Conservation (phyloP, 2,113 vertebrate genomes). For the Columbina picui region DNA sequence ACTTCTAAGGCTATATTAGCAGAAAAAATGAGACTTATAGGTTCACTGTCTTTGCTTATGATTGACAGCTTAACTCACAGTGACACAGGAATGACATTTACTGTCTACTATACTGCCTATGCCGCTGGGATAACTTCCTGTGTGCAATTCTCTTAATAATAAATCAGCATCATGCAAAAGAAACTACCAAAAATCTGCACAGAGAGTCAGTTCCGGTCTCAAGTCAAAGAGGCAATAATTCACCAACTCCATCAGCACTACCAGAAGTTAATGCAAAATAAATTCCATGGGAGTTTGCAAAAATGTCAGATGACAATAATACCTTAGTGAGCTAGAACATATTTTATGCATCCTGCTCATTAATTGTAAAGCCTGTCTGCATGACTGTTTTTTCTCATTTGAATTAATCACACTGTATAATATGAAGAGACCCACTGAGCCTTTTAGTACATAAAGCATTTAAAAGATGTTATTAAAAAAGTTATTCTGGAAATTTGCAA, state of each 20-base stretch:
- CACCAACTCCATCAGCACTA: not conserved
- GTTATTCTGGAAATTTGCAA: conserved; percentile 16
- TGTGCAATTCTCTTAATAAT: not conserved
- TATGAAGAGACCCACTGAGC: not conserved
- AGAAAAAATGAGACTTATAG: not conserved
- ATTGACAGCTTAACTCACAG: not conserved
- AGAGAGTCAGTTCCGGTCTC: not conserved
- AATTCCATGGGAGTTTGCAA: conserved; percentile 30
- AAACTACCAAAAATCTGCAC: not conserved
- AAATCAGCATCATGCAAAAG: not conserved
- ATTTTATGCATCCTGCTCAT: conserved; percentile 49
- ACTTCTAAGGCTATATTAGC: not conserved
- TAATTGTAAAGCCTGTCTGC: conserved; percentile 49
- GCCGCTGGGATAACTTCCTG: not conserved
- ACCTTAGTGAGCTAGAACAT: conserved; percentile 12
- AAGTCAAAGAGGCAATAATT: not conserved
- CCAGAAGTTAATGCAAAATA: conserved; percentile 15
- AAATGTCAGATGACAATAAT: conserved; percentile 48
- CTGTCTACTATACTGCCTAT: not conserved
- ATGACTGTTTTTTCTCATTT: conserved; percentile 30
- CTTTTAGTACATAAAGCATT: conserved; percentile 17
- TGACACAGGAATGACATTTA: not conserved
- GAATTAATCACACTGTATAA: conserved; percentile 43
- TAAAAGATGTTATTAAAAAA: conserved; percentile 40
- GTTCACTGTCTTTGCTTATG: not conserved